phyloP scores from a whole-genome alignment of 2,888 invertebrate genomes.

The Flexamia atlantica region DNA sequence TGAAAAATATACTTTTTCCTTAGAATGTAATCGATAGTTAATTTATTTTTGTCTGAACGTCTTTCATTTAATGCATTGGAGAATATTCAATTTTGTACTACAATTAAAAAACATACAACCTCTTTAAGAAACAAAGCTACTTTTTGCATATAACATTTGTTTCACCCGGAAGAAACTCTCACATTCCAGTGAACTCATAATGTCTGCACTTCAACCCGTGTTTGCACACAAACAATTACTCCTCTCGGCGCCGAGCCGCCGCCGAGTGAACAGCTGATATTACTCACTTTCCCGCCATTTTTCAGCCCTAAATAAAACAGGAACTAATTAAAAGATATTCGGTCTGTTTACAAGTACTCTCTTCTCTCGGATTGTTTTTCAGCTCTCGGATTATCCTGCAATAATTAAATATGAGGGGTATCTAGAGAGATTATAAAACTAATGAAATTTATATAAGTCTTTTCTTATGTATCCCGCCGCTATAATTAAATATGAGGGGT shows the following conservation, averaged over 20 bases:
- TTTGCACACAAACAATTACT: constrained; percentile 41
- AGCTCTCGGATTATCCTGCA: constrained; percentile 21
- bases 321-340: constrained; percentile 49
- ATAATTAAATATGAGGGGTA: not conserved
- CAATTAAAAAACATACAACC: too few relatives aligned
- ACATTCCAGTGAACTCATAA: constrained; percentile 46
- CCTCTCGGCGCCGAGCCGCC: constrained; percentile 5
- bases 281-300: constrained; percentile 54
- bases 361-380: constrained; percentile 17
- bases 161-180: not conserved
- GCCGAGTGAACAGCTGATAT: constrained; percentile 53
- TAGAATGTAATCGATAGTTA: too few relatives aligned
- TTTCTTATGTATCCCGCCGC: too few relatives aligned
- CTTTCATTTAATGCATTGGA: too few relatives aligned
- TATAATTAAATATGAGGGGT: not conserved
- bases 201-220: constrained; percentile 16
- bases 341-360: constrained; percentile 38
- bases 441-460: too few relatives aligned
- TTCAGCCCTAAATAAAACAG: constrained; percentile 24
- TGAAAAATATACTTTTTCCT: too few relatives aligned
- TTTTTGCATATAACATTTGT: not conserved
- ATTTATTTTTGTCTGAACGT: too few relatives aligned
- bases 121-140: not conserved
- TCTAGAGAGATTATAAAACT: not conserved
- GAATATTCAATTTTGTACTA: too few relatives aligned